Percentiles rank a stretch among this genome's conserved stretches.
Conservation (phyloP, 2,113 vertebrate genomes). For the Hyla sarda region DNA sequence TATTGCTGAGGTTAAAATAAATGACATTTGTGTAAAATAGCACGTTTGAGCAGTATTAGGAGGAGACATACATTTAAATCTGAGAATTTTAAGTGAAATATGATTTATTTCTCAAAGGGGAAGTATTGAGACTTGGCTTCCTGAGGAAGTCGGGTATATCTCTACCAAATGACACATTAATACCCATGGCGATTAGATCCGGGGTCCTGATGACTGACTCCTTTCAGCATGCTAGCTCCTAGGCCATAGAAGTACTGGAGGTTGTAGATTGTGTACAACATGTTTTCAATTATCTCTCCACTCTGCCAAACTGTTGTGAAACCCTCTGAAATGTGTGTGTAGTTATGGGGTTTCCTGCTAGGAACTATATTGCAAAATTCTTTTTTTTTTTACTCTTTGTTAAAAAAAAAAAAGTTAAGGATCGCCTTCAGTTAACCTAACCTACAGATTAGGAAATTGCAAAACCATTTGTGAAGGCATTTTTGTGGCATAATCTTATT, state of each 20-base stretch:
- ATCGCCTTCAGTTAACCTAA: background rate
- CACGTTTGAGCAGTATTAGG: background rate
- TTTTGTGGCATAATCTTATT: background rate
- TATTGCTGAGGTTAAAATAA: too few relatives aligned
- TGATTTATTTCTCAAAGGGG: background rate
- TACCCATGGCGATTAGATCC: background rate
- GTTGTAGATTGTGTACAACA: background rate
- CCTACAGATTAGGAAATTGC: background rate
- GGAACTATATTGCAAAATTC: background rate
- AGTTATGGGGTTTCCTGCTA: background rate
- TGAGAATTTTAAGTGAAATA: background rate
- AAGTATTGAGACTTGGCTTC: background rate
- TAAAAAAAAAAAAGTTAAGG: too few relatives aligned
- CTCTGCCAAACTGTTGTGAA: background rate
- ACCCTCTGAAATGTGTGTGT: background rate
- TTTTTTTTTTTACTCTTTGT: background rate
- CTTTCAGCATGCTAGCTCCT: background rate
- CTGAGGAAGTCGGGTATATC: background rate
- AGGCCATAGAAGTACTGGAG: background rate
- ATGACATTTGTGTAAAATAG: too few relatives aligned
- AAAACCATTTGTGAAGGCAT: background rate
- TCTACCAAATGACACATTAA: background rate
- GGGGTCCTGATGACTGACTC: constrained; percentile 9
- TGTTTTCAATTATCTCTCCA: background rate
- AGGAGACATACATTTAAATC: too few relatives aligned